These are phyloP conservation scores for Lutjanus argentimaculatus DNA, from an alignment of 2,797 vertebrate genomes.

Conservation along the genomic window DNA sequence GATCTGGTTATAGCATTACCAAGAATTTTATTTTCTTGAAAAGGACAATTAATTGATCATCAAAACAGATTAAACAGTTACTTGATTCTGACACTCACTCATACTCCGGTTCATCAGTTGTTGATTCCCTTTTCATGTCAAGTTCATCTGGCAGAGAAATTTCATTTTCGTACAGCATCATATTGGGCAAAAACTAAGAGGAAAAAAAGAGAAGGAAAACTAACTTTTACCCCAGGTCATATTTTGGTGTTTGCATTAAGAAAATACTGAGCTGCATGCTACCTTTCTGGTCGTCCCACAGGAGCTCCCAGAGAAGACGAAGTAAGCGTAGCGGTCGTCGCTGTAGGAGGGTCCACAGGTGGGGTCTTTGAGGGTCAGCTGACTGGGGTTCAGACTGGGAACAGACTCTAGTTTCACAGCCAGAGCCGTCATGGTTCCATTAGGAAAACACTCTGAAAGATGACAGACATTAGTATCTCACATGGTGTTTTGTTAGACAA, in stretches of 20 bases:
- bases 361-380: slow-evolving; percentile 82
- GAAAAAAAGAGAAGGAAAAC: background rate
- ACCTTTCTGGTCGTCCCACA: slow-evolving; percentile 84
- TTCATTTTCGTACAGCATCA: slow-evolving; percentile 84
- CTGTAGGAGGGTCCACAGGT: slow-evolving; percentile 79
- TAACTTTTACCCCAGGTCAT: background rate
- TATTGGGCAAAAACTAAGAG: slow-evolving; percentile 71
- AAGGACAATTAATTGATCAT: too few relatives aligned
- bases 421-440: slow-evolving; percentile 84
- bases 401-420: slow-evolving; percentile 81
- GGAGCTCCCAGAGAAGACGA: slow-evolving; percentile 76
- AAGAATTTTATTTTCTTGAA: too few relatives aligned
- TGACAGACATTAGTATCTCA: fast-evolving
- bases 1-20: too few relatives aligned
- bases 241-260: background rate
- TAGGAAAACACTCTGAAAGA: slow-evolving; percentile 86
- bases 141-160: slow-evolving; percentile 70
- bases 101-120: slow-evolving; percentile 39
- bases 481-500: fast-evolving
- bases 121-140: fast-evolving
- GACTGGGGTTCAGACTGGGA: slow-evolving; percentile 75
- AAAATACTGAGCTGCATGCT: background rate
- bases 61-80: too few relatives aligned
- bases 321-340: slow-evolving; percentile 73
- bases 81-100: slow-evolving; percentile 56